Evolutionary conservation across 2,888 invertebrate genomes (phyloP).

Genomic region (Amiota communis): DNA sequence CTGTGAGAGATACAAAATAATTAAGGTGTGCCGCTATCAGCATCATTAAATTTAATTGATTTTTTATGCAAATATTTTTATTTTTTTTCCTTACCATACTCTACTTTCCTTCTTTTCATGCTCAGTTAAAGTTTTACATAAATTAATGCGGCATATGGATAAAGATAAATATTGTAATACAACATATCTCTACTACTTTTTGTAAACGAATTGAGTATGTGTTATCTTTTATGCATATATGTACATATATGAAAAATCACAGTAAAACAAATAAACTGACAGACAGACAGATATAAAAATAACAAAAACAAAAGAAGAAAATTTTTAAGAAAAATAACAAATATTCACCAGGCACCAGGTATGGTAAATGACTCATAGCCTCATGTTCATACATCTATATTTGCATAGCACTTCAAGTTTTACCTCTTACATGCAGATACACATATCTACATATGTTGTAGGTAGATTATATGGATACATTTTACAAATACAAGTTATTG

Average conservation of each 20-base stretch:
- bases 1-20: constrained; percentile 12
- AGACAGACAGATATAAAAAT: neutral
- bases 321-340: neutral
- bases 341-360: neutral
- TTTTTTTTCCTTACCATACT: constrained; percentile 43
- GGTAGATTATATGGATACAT: neutral
- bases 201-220: neutral
- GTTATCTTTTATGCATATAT: constrained; percentile 3
- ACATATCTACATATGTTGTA: neutral
- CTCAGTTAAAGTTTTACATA: neutral
- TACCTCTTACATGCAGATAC: neutral
- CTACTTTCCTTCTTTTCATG: neutral
- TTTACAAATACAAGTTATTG: neutral
- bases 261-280: neutral
- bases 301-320: neutral
- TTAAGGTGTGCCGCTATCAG: neutral
- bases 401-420: constrained; percentile 26
- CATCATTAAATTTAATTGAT: constrained; percentile 46
- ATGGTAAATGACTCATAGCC: constrained; percentile 27
- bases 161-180: too few species aligned
- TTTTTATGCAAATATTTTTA: constrained; percentile 55
- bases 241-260: neutral
- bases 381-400: neutral
- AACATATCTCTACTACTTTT: neutral
- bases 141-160: too few species aligned